phyloP scores from a whole-genome alignment of 92 coral and sea anemone species.

The Anthopleura xanthogrammica region DNA sequence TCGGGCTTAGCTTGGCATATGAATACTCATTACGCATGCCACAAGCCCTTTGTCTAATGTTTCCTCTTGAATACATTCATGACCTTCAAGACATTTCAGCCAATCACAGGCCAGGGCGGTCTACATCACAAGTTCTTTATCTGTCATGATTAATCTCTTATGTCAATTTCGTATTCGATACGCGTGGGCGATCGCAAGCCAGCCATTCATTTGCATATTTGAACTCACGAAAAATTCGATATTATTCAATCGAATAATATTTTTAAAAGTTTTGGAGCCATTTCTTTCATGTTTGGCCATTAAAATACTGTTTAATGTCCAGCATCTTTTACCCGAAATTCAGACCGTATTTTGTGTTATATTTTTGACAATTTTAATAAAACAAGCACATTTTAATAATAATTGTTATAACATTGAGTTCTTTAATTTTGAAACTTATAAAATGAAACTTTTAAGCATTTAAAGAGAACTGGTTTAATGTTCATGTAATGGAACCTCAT shows the following conservation, averaged over 20 bases:
- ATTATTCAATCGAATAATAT: background rate
- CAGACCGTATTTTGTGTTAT: background rate
- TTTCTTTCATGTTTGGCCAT: background rate
- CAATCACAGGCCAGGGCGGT: conserved; percentile 51
- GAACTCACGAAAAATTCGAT: background rate
- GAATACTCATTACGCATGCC: conserved; percentile 81
- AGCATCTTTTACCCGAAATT: background rate
- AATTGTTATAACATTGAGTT: background rate
- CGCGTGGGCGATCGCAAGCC: conserved; percentile 14
- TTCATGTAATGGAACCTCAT: background rate
- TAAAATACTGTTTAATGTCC: background rate
- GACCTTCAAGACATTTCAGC: conserved; percentile 32
- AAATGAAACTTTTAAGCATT: background rate
- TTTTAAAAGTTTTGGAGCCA: background rate
- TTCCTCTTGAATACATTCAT: conserved; percentile 7
- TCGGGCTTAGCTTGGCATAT: conserved; percentile 63
- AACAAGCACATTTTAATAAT: background rate
- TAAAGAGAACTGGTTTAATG: background rate
- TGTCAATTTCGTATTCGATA: conserved; percentile 36
- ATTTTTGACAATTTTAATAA: background rate
- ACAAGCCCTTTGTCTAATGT: conserved; percentile 67
- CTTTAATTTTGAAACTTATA: background rate
- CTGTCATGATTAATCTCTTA: conserved; percentile 24
- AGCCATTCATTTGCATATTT: background rate
- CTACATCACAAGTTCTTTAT: conserved; percentile 16